Conservation (phyloP, 2,888 invertebrate species). For the Beris morrisii region DNA sequence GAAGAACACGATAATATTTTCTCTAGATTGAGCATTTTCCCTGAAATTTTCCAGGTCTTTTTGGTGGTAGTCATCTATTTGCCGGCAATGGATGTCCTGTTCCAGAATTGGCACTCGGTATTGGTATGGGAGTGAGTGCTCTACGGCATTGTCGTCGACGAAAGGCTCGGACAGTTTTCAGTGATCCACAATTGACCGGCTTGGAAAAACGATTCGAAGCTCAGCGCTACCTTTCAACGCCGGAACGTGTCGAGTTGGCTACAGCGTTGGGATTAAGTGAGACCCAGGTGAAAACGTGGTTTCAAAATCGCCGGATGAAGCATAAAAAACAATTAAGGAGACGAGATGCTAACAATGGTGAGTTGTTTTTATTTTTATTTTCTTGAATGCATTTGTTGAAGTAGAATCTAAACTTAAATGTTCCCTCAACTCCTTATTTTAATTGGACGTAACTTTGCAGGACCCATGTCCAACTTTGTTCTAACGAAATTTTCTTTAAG, state of each 20-base stretch:
- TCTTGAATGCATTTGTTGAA: background rate
- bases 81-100: conserved; percentile 50
- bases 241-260: conserved; percentile 93
- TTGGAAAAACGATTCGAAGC: conserved; percentile 93
- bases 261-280: conserved; percentile 90
- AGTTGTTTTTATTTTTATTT: conserved; percentile 38
- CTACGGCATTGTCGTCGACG: conserved; percentile 92
- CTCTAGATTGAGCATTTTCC: conserved; percentile 24
- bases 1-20: too few relatives aligned
- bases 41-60: conserved; percentile 48
- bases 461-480: background rate
- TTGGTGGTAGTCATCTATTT: conserved; percentile 54
- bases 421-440: background rate
- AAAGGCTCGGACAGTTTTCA: conserved; percentile 93
- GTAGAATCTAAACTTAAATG: background rate
- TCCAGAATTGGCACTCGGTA: conserved; percentile 54
- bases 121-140: conserved; percentile 61
- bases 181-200: conserved; percentile 79
- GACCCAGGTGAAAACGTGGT: conserved; percentile 98
- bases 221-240: conserved; percentile 93
- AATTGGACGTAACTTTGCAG: background rate
- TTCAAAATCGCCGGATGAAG: conserved; percentile 96
- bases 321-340: conserved; percentile 82
- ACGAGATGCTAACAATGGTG: conserved; percentile 54
- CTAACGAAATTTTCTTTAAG: conserved; percentile 21